Evolutionary conservation across 2,888 invertebrate species (phyloP).

Genomic region (Rotaria macrura): DNA sequence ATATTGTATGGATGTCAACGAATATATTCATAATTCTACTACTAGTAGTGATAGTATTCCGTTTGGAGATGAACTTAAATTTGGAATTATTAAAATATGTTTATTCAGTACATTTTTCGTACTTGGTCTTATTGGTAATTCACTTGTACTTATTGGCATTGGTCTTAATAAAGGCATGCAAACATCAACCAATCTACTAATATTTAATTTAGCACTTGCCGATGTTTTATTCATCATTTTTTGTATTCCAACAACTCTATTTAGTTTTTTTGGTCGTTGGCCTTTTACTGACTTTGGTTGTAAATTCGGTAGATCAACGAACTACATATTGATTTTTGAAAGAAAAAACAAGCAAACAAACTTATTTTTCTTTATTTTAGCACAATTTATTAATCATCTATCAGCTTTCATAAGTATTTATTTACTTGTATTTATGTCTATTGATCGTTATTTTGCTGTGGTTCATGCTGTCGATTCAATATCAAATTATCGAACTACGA

Average conservation of each 20-base stretch:
- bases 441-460: conserved; percentile 9
- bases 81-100: background rate
- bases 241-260: background rate
- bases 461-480: background rate
- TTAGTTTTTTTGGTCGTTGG: background rate
- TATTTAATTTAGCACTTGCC: conserved; percentile 17
- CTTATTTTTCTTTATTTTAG: background rate
- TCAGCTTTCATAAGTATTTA: conserved; percentile 2
- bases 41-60: too few relatives aligned
- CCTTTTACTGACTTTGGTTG: conserved; percentile 1
- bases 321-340: background rate
- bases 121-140: conserved; percentile 7
- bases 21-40: too few relatives aligned
- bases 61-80: background rate
- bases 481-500: background rate
- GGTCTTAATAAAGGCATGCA: conserved; percentile 20
- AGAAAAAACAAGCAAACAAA: too few relatives aligned
- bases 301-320: background rate
- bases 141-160: background rate
- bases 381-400: conserved; percentile 12
- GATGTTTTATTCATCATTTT: background rate
- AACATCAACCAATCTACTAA: conserved; percentile 4
- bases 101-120: conserved; percentile 13
- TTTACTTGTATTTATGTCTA: background rate
- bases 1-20: too few relatives aligned